Evolutionary conservation across 2,113 vertebrate species (phyloP), one percentile per base, ranked within the genome.

Genomic region (Rhinopomastus cyanomelas): DNA sequence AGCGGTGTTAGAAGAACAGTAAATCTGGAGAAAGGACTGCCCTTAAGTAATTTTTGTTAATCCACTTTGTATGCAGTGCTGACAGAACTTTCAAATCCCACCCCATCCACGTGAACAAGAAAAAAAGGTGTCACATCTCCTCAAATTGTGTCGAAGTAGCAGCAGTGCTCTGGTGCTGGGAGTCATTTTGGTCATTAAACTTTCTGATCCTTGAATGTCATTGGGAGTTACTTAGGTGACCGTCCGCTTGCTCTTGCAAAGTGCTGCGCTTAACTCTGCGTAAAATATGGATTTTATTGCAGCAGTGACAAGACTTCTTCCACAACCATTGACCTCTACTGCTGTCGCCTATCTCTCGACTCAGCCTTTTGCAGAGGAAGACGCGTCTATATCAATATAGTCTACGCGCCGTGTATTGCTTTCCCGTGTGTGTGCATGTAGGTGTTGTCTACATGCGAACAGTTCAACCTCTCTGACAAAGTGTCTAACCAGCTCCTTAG

Each of bases 281-380:
- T 96, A 97, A 98, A 98, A 97, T 97, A 97, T 96, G 97, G 97
- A 97, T 98, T 97, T 97, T 96, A 97, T 97, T 97, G 97, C 97
- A 97, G 96, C 97, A 96, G 67, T 73, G 85, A 95, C 95, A 92
- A 81, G 92, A 88, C 68, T 97, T 90, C 81, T 85, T 94, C 72
- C 88, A 94, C 60, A 72, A 76, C 67, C 56, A 37, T 80, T 96
- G 96, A 97, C 96, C 97, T 96, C 91, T 56, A 64, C 49, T 61
- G 92, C 84, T 76, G 66, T 51, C 89, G 87, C 91, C 94, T 71
- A 78, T 75, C 92, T 91, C 82, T 89, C 42, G 82, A 17, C 36
- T 27, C 76, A 93, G 94, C 92, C 88, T 95, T 93, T 73, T 81
- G 86, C 67, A 72, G 39, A n/a, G 87, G 65, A 92, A 68, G 37